A percentile compares a stretch with the other conserved stretches of the same genome.
Evolutionary conservation across 2,888 invertebrate genomes (phyloP).

Genomic region (Eristalis tenax): DNA sequence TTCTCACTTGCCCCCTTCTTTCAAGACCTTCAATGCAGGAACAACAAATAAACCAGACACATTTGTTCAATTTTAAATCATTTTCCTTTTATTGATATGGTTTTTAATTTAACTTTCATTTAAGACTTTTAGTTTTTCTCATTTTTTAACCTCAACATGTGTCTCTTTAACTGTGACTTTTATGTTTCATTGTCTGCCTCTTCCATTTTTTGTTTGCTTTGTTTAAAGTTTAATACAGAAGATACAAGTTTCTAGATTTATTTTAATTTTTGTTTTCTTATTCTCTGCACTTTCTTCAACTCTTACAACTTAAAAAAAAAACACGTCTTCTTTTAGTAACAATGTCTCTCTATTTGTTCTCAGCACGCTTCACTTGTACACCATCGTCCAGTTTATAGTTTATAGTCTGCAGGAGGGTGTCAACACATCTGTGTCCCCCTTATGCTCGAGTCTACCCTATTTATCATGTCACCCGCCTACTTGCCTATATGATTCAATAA

Average conservation of each 20-base stretch:
- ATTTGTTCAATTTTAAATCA: constrained; percentile 27
- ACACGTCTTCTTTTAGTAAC: constrained; percentile 47
- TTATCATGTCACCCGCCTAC: constrained; percentile 12
- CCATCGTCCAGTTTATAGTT: constrained; percentile 14
- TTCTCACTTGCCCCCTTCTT: no score
- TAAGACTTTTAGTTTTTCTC: constrained; percentile 62
- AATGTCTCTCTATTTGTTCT: constrained; percentile 48
- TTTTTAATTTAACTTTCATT: constrained; percentile 68
- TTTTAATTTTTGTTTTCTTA: constrained; percentile 14
- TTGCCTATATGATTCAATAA: constrained; percentile 57
- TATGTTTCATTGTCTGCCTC: background rate
- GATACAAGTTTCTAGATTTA: constrained; percentile 62
- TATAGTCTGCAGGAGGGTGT: constrained; percentile 57
- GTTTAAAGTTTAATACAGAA: constrained; percentile 49
- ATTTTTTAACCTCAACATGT: constrained; percentile 53
- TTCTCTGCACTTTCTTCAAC: constrained; percentile 43
- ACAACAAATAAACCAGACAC: constrained; percentile 17
- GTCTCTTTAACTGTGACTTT: constrained; percentile 46
- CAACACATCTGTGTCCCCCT: background rate
- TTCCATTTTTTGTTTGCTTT: background rate
- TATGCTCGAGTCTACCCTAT: constrained; percentile 28
- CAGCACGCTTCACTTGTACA: constrained; percentile 14
- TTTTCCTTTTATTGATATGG: constrained; percentile 70
- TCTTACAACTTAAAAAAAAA: constrained; percentile 60
- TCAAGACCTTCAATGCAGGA: no score